Conservation (phyloP, 2,797 vertebrate species). For the Prionace glauca region DNA sequence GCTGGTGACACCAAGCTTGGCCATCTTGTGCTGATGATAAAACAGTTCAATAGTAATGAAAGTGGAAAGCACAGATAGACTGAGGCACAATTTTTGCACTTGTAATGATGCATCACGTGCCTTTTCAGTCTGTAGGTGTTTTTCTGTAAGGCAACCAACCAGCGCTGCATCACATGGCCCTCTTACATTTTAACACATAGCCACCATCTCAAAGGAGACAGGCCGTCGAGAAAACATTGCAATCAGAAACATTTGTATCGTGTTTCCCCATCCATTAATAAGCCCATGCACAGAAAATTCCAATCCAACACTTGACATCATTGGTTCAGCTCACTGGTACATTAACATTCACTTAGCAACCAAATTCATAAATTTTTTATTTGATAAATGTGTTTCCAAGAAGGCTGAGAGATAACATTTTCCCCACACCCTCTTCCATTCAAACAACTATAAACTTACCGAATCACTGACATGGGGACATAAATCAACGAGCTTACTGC, state of each 20-base stretch:
- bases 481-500: conserved; percentile 90
- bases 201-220: neutral
- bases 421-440: neutral
- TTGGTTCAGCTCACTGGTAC: neutral
- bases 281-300: neutral
- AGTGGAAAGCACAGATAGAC: neutral
- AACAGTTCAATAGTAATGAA: neutral
- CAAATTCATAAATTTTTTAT: neutral
- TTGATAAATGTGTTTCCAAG: no score
- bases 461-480: conserved; percentile 93
- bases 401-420: no score
- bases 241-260: neutral
- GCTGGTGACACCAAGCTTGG: neutral
- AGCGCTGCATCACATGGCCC: neutral
- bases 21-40: neutral
- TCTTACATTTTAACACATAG: neutral
- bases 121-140: neutral
- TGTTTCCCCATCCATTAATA: neutral
- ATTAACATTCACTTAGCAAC: neutral
- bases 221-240: neutral
- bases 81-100: neutral
- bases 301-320: neutral
- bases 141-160: neutral
- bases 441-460: conserved; percentile 55
- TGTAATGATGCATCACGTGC: neutral